phyloP scores from a whole-genome alignment of 1,140 invertebrate genomes.

The Lepidurus apus region DNA sequence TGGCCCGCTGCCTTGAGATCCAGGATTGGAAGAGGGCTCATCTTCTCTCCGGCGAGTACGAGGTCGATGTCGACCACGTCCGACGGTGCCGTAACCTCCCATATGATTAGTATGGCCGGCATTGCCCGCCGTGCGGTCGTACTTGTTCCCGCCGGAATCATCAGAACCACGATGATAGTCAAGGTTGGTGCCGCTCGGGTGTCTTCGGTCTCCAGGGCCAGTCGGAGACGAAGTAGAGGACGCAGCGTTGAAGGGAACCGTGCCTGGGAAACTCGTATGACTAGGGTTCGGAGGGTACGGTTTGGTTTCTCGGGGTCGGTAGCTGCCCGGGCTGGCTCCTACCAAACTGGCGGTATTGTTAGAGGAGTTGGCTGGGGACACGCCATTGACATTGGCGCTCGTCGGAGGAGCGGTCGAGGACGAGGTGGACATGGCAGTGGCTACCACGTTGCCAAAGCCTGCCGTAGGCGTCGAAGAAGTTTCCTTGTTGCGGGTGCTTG shows the following conservation, averaged over 20 bases:
- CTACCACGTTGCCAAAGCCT: constrained; percentile 34
- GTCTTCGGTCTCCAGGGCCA: not conserved
- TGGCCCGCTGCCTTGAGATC: not conserved
- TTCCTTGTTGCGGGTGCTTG: constrained; percentile 38
- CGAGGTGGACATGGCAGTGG: constrained; percentile 32
- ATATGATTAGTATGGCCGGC: not conserved
- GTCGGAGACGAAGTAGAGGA: constrained; percentile 24
- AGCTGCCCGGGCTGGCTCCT: constrained; percentile 29
- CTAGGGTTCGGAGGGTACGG: constrained; percentile 23
- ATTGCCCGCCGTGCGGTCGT: not conserved
- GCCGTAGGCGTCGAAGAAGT: not conserved
- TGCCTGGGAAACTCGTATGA: constrained; percentile 27
- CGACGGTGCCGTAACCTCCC: not conserved
- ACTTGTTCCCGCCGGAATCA: not conserved
- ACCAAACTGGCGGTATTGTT: constrained; percentile 33
- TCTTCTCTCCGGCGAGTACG: constrained; percentile 30
- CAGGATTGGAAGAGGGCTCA: not conserved
- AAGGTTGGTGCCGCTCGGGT: not conserved
- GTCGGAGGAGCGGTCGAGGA: not conserved
- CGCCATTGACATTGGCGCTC: not conserved
- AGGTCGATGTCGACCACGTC: constrained; percentile 23
- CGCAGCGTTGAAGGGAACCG: constrained; percentile 28
- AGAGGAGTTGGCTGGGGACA: constrained; percentile 31
- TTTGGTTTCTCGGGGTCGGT: constrained; percentile 37
- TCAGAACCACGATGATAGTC: not conserved